Base-by-base conservation (phyloP, 2,113 vertebrate genomes). In the Jacana jacana region DNA sequence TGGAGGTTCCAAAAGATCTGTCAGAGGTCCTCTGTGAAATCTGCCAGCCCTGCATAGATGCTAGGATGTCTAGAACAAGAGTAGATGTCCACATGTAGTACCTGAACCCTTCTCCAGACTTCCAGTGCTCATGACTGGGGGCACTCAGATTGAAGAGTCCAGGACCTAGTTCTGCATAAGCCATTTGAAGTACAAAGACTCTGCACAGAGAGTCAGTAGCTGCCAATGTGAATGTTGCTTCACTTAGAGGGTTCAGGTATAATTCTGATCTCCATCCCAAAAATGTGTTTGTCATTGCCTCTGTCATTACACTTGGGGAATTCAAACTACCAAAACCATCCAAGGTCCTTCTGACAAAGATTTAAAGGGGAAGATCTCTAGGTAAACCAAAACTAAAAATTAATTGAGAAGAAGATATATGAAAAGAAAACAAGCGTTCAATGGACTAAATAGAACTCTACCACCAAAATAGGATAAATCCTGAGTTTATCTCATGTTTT, bases 241-340 rank as follows among this genome's bases (percentile, higher is more conserved):
- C 24, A 78, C 92, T 96, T 89, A 86, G 71, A 85, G 54, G 71
- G n/a, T 48, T 70, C 48, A 88, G 92, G 57, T 14, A 49, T 30
- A 42, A 97, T 81, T 65, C 75, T 93, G n/a, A 37, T 95, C 63
- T 92, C 68, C 13, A 70, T 88, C 14, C 83, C 82, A 58, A 91
- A 93, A 88, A 46, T 27, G 6, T 87, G 7, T 80, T 77, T 81
- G n/a, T 8, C 48, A 17, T 51, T 88, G 7, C 28, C 51, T 55
- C 76, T 81, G 33, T 49, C 89, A 76, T 58, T 66, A 78, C 61
- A 90, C 51, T 65, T 44, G 84, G 37, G 51, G 33, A 92, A 61
- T 76, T 28, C 4, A 63, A 86, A 65, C 89, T 79, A 91, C 92
- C 86, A 86, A 97, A 98, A 91, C 37, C 17, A 58, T 6, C 39